These are phyloP conservation scores for Conistra vaccinii DNA, from an alignment of 2,888 invertebrate genomes.

Conservation along the genomic window DNA sequence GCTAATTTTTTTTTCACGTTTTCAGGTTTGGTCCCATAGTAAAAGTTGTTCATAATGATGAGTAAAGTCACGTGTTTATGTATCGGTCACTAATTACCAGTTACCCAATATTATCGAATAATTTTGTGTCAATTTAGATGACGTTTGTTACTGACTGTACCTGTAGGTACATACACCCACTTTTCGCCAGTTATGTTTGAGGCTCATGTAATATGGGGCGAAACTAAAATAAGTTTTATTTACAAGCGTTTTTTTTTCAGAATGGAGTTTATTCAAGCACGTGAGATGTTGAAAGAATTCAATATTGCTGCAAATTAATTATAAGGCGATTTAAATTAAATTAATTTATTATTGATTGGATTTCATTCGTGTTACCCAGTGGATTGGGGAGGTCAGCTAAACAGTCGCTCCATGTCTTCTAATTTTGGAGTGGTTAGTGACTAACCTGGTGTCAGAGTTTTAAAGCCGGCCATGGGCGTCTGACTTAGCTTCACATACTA, in stretches of 20 bases:
- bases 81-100: too few relatives aligned
- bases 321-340: constrained; percentile 28
- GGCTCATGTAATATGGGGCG: neutral
- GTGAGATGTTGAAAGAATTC: constrained; percentile 71
- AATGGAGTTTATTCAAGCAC: constrained; percentile 82
- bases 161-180: neutral
- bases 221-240: neutral
- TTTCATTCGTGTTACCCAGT: neutral
- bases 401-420: neutral
- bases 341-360: neutral
- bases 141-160: too few relatives aligned
- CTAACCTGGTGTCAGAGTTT: too few relatives aligned
- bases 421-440: too few relatives aligned
- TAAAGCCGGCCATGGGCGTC: too few relatives aligned
- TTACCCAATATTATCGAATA: too few relatives aligned
- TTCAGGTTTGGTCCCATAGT: too few relatives aligned
- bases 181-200: neutral
- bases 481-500: too few relatives aligned
- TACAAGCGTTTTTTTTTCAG: constrained; percentile 65
- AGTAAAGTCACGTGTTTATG: too few relatives aligned
- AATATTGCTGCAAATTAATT: constrained; percentile 24
- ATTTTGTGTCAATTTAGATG: too few relatives aligned
- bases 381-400: neutral
- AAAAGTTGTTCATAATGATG: too few relatives aligned
- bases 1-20: too few relatives aligned